These are phyloP conservation scores for Semotilus atromaculatus DNA, from an alignment of 2,797 vertebrate genomes.

Conservation along the genomic window DNA sequence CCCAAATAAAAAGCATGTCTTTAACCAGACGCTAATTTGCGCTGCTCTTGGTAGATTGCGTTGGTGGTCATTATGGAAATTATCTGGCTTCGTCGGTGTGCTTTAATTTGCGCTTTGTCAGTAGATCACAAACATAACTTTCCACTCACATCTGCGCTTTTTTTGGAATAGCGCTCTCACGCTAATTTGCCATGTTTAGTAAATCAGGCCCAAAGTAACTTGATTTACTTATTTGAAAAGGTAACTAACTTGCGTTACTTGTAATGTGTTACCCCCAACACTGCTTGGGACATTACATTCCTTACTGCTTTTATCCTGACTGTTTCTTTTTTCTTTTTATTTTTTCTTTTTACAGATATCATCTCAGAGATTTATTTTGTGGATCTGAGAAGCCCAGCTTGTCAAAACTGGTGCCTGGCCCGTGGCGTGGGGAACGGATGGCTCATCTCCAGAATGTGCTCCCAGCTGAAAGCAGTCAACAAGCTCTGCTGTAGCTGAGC, in stretches of 20 bases:
- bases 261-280: background rate
- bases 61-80: too few relatives aligned
- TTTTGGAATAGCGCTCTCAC: too few relatives aligned
- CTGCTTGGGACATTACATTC: background rate
- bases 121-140: too few relatives aligned
- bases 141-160: too few relatives aligned
- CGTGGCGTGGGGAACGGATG: slow-evolving; percentile 22
- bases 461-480: slow-evolving; percentile 63
- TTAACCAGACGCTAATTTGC: too few relatives aligned
- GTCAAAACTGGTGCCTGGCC: slow-evolving; percentile 35
- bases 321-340: background rate
- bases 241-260: background rate
- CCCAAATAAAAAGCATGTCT: too few relatives aligned
- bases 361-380: slow-evolving; percentile 30
- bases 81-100: too few relatives aligned
- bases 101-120: too few relatives aligned
- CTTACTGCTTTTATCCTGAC: background rate
- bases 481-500: slow-evolving; percentile 57
- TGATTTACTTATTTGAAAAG: too few relatives aligned
- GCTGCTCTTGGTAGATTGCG: too few relatives aligned
- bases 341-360: slow-evolving; percentile 29
- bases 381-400: slow-evolving; percentile 35
- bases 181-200: too few relatives aligned
- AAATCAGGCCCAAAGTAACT: too few relatives aligned
- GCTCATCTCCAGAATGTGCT: slow-evolving; percentile 61